Percentiles rank a stretch among this genome's conserved stretches.
Conservation (phyloP, 2,888 invertebrate species). For the Coenonympha arcania region DNA sequence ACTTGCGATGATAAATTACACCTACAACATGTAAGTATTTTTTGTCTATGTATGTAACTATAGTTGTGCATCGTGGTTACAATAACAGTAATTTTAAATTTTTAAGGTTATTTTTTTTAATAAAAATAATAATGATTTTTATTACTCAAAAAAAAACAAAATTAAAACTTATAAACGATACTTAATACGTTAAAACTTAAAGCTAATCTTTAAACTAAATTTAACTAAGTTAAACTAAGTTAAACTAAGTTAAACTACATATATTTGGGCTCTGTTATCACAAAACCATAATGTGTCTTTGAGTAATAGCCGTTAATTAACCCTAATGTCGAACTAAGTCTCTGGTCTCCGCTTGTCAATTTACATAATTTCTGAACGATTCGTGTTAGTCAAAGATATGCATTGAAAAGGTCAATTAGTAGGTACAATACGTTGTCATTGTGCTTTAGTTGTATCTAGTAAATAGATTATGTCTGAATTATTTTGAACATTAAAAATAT, state of each 20-base stretch:
- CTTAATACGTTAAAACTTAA: no score
- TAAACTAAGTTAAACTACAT: not conserved
- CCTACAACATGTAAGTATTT: not conserved
- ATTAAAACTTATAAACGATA: no score
- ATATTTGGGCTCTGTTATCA: not conserved
- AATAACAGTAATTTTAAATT: no score
- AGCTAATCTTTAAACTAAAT: no score
- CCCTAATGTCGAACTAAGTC: constrained; percentile 38
- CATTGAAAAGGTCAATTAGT: not conserved
- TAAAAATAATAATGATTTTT: no score
- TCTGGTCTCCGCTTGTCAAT: constrained; percentile 19
- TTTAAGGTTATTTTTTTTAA: no score
- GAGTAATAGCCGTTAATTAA: constrained; percentile 42
- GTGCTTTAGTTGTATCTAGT: not conserved
- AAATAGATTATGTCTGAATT: not conserved
- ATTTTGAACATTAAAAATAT: not conserved
- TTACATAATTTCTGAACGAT: constrained; percentile 12
- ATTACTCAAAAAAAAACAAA: no score
- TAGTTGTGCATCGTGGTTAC: no score
- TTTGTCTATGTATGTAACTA: no score
- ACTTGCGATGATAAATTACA: constrained; percentile 2
- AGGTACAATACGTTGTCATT: not conserved
- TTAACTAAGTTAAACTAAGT: no score
- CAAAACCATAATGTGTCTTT: not conserved
- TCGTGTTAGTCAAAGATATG: not conserved